phyloP scores from a whole-genome alignment of 2,888 invertebrate genomes.

The Macroteleia sp. region DNA sequence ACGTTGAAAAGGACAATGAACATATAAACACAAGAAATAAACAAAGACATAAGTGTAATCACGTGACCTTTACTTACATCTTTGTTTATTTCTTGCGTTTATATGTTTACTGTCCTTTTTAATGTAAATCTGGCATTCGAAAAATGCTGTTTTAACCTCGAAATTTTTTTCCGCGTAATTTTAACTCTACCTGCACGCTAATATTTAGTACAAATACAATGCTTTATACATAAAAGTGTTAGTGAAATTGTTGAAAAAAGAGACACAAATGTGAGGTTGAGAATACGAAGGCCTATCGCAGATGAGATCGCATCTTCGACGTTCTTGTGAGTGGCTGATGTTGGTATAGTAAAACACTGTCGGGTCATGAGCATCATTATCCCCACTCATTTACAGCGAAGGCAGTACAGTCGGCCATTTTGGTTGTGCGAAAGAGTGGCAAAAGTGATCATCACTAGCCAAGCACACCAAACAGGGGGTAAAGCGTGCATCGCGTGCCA shows the following conservation, averaged over 20 bases:
- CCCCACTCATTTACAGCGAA: slow-evolving; percentile 75
- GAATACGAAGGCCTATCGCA: slow-evolving; percentile 74
- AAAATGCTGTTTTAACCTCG: no score
- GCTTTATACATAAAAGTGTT: no score
- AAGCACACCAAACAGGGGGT: slow-evolving; percentile 67
- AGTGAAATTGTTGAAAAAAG: slow-evolving; percentile 33
- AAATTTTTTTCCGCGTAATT: no score
- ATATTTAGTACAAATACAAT: no score
- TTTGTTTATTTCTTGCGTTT: no score
- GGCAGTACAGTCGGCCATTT: slow-evolving; percentile 82
- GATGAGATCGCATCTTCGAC: slow-evolving; percentile 78
- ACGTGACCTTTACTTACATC: no score
- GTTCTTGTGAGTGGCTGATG: slow-evolving; percentile 71
- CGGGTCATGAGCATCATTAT: slow-evolving; percentile 84
- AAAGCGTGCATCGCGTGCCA: slow-evolving; percentile 78
- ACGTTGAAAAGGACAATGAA: no score
- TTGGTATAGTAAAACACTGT: slow-evolving; percentile 83
- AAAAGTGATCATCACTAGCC: slow-evolving; percentile 66
- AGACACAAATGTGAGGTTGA: slow-evolving; percentile 48
- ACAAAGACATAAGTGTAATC: no score
- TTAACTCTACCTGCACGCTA: no score
- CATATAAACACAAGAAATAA: no score
- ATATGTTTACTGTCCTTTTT: no score
- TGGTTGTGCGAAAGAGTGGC: slow-evolving; percentile 74
- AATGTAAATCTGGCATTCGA: no score